Evolutionary conservation across 2,113 vertebrate species (phyloP).

Genomic region (Pogonocichla stellata): DNA sequence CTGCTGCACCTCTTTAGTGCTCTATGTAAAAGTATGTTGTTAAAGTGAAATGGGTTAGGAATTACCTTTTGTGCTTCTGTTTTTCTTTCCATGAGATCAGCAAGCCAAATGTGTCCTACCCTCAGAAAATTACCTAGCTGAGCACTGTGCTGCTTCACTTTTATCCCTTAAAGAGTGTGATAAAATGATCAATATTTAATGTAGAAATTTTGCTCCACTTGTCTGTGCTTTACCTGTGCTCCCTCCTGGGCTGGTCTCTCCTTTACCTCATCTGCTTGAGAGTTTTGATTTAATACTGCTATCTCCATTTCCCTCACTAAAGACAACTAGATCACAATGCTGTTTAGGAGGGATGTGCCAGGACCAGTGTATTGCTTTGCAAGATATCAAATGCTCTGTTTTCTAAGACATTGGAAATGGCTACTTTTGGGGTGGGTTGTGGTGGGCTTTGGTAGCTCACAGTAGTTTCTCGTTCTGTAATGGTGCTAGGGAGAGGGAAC

Average conservation of each 20-base stretch:
- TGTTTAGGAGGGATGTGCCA: not conserved
- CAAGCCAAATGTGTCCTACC: not conserved
- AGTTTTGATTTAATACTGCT: constrained; percentile 4
- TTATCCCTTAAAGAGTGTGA: not conserved
- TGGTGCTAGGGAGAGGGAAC: not conserved
- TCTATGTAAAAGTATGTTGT: not conserved
- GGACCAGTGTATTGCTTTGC: not conserved
- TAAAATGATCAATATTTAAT: constrained; percentile 13
- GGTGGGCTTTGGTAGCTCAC: not conserved
- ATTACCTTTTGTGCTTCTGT: not conserved
- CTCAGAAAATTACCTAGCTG: not conserved
- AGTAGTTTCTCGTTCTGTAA: not conserved
- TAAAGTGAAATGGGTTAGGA: not conserved
- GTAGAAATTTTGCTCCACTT: not conserved
- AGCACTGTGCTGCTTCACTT: not conserved
- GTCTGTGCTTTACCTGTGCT: not conserved
- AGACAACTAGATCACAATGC: not conserved
- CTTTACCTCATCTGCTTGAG: constrained; percentile 31
- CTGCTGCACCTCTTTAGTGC: not conserved
- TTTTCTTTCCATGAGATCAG: not conserved
- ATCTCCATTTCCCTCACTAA: not conserved
- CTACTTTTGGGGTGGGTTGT: not conserved
- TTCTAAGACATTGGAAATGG: not conserved
- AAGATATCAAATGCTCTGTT: not conserved
- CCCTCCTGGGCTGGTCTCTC: not conserved